These are phyloP conservation scores for Macquaria ambigua DNA, from an alignment of 2,113 vertebrate species.

Conservation along the genomic window DNA sequence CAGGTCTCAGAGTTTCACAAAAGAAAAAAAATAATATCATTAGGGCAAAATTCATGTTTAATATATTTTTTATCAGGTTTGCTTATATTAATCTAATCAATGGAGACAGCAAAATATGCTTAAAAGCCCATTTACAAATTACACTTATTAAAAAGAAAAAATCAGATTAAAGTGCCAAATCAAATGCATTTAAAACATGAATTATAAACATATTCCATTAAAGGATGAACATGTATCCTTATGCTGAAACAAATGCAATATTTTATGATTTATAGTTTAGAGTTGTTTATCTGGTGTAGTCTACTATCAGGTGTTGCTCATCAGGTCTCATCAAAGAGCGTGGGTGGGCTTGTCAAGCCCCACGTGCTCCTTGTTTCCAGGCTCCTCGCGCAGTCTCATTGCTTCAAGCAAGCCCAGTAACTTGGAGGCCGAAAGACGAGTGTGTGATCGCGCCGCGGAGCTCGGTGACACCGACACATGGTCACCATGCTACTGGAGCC, in stretches of 20 bases:
- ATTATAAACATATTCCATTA: background rate
- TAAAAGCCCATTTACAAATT: no score
- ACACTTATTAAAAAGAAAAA: background rate
- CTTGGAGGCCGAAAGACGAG: background rate
- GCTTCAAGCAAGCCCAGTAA: constrained; percentile 1
- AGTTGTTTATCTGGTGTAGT: background rate
- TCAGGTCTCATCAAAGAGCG: background rate
- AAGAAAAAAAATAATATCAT: background rate
- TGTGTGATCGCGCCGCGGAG: background rate
- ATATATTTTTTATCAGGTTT: background rate
- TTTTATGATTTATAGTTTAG: background rate
- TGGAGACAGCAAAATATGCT: no score
- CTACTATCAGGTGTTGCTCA: background rate
- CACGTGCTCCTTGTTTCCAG: constrained; percentile 71
- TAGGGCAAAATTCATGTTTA: background rate
- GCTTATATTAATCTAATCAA: no score
- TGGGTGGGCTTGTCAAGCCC: constrained; percentile 51
- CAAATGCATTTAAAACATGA: background rate
- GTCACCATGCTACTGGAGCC: constrained; percentile 13
- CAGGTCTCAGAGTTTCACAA: background rate
- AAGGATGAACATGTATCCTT: background rate
- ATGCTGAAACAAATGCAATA: background rate
- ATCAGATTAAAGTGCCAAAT: background rate
- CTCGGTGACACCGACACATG: constrained; percentile 2
- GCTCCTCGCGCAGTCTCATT: constrained; percentile 56